phyloP scores from a whole-genome alignment of 2,888 invertebrate species.

The Tipula confusa region DNA sequence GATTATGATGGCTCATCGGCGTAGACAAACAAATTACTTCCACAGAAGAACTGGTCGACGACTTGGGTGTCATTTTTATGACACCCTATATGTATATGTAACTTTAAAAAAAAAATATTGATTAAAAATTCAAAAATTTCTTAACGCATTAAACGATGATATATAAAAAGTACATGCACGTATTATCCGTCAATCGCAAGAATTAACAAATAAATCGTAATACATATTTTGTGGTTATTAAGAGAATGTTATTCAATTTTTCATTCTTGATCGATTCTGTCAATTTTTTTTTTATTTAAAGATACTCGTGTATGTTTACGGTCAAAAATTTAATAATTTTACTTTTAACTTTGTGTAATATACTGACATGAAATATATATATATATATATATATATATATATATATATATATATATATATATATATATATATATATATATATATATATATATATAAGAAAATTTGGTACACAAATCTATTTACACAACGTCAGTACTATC shows the following conservation, averaged over 20 bases:
- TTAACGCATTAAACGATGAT: not conserved
- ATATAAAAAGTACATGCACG: not conserved
- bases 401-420: no score
- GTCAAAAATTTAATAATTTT: not conserved
- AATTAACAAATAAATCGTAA: not conserved
- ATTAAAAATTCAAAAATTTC: not conserved
- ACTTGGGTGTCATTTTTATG: no score
- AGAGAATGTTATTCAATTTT: not conserved
- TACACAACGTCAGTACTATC: no score
- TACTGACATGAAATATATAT: not conserved
- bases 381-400: no score
- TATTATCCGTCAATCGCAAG: not conserved
- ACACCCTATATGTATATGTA: no score
- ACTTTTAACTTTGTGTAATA: not conserved
- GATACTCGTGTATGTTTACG: not conserved
- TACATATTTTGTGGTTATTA: not conserved
- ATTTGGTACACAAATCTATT: no score
- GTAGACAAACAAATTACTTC: no score
- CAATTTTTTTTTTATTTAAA: not conserved
- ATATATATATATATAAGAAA: no score
- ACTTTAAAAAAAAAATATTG: not conserved
- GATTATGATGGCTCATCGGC: no score
- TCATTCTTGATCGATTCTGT: slow-evolving; percentile 21
- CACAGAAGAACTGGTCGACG: no score
- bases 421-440: no score